A percentile compares a stretch with the other conserved stretches of the same genome.
phyloP scores from a whole-genome alignment of 2,888 invertebrate species.

The Dasysyrphus albostriatus region DNA sequence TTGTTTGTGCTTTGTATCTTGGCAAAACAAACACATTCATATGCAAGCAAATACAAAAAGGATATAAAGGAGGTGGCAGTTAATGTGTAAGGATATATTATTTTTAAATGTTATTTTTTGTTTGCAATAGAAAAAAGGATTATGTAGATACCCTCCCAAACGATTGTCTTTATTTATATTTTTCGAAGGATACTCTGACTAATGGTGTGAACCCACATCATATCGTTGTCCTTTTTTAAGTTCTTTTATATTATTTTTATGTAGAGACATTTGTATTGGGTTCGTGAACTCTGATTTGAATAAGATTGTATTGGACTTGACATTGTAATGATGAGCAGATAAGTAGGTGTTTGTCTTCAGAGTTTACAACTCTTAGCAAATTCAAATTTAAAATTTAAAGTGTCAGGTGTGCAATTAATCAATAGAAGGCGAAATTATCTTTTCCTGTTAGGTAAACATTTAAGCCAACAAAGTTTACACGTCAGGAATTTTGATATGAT shows the following conservation, averaged over 20 bases:
- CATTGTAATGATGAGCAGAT: not conserved
- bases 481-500: too few species aligned
- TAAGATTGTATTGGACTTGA: conserved; percentile 8
- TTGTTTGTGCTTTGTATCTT: not conserved
- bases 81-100: conserved; percentile 67
- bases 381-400: not conserved
- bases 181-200: conserved; percentile 32
- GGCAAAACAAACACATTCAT: conserved; percentile 30
- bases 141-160: conserved; percentile 29
- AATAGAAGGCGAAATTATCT: too few species aligned
- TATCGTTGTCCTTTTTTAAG: conserved; percentile 3
- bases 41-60: conserved; percentile 26
- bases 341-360: not conserved
- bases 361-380: not conserved
- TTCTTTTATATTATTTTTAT: conserved; percentile 6
- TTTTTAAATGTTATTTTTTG: conserved; percentile 7
- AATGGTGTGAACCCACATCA: conserved; percentile 64
- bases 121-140: conserved; percentile 39
- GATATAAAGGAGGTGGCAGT: conserved; percentile 62
- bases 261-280: conserved; percentile 1
- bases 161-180: conserved; percentile 39
- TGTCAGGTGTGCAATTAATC: too few species aligned
- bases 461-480: too few species aligned
- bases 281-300: conserved; percentile 20
- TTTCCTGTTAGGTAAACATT: too few species aligned